These are phyloP conservation scores for Aythya fuligula DNA, from an alignment of 2,797 vertebrate genomes.

Conservation along the genomic window DNA sequence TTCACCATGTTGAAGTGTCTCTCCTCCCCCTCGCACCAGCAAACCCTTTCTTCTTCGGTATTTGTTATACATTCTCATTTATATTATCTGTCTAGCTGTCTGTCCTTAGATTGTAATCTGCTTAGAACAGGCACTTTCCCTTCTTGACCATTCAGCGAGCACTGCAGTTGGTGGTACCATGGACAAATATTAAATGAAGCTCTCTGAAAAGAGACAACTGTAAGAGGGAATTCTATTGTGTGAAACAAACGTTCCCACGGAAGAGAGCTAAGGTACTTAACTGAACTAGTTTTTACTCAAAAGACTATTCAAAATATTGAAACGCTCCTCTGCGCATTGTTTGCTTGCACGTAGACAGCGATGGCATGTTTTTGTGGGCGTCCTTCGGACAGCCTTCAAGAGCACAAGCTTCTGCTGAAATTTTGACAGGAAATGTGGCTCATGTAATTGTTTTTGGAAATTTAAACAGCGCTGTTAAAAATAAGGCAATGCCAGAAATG, in stretches of 20 bases:
- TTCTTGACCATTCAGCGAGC: conserved; percentile 54
- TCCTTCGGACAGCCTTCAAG: not conserved
- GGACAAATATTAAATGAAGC: conserved; percentile 56
- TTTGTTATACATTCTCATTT: conserved; percentile 50
- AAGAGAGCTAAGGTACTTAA: conserved; percentile 27
- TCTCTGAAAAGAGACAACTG: conserved; percentile 54
- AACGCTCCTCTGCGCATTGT: not conserved
- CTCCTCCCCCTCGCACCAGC: conserved; percentile 42
- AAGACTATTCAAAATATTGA: conserved; percentile 34
- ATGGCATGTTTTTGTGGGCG: not conserved
- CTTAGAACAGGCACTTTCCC: conserved; percentile 49
- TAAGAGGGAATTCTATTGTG: conserved; percentile 57
- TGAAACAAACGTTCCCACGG: conserved; percentile 24
- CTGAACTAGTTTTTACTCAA: conserved; percentile 39
- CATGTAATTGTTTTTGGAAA: not conserved
- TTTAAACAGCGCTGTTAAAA: not conserved
- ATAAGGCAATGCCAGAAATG: not conserved
- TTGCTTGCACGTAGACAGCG: not conserved
- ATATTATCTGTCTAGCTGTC: conserved; percentile 44
- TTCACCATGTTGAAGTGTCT: conserved; percentile 10
- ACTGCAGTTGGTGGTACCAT: conserved; percentile 53
- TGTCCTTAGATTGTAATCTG: conserved; percentile 42
- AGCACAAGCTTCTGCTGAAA: not conserved
- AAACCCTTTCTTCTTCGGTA: conserved; percentile 31
- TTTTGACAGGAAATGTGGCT: not conserved